A percentile compares a stretch with the other conserved stretches of the same genome.
Evolutionary conservation across 1,140 invertebrate genomes (phyloP).

Genomic region (Liolophura sinensis): DNA sequence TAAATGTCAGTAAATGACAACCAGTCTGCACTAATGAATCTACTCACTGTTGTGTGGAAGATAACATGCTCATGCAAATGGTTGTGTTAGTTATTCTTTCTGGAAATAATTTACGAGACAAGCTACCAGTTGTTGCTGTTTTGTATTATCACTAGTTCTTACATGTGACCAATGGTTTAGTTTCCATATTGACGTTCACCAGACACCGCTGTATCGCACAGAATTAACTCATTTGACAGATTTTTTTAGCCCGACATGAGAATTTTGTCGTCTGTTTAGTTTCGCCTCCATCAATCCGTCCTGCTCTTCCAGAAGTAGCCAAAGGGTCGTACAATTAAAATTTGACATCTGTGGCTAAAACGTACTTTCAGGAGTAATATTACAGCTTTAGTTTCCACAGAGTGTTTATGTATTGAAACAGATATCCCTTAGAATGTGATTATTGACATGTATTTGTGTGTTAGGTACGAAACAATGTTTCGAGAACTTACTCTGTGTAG

Average conservation of each 20-base stretch:
- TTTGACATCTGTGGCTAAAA: not conserved
- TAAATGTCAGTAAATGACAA: too few relatives aligned
- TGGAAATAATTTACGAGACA: not conserved
- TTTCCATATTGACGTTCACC: conserved; percentile 26
- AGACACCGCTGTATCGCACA: not conserved
- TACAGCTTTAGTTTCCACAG: not conserved
- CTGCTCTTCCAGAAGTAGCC: not conserved
- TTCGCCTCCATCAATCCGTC: too few relatives aligned
- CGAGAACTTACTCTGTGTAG: too few relatives aligned
- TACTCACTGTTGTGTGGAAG: not conserved
- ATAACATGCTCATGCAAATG: conserved; percentile 2
- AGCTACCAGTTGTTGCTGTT: not conserved
- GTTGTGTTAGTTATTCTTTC: not conserved
- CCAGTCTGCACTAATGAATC: not conserved
- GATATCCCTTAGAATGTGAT: not conserved
- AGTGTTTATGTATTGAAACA: conserved; percentile 3
- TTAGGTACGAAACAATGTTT: too few relatives aligned
- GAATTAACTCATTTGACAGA: not conserved
- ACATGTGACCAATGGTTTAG: conserved; percentile 44
- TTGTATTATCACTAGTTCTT: conserved; percentile 7
- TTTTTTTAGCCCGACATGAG: conserved; percentile 1
- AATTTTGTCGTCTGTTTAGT: not conserved
- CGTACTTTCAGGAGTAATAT: not conserved
- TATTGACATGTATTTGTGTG: not conserved
- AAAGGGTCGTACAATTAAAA: not conserved